phyloP scores from a whole-genome alignment of 2,113 vertebrate species.

The Melanocharis versteri region DNA sequence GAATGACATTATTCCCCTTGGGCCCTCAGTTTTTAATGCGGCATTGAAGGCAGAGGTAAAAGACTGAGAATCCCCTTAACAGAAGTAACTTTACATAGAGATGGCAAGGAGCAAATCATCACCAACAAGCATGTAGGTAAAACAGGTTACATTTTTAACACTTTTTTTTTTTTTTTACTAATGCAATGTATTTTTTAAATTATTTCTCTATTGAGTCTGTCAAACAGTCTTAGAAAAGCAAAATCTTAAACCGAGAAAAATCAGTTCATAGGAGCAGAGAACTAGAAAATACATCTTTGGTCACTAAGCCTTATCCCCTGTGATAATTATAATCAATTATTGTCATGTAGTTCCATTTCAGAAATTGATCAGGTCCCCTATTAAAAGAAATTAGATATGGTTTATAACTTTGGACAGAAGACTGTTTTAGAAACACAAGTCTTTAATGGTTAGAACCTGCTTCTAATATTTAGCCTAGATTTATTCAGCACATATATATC shows the following conservation, averaged over 20 bases:
- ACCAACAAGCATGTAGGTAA: background rate
- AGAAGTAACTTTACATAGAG: background rate
- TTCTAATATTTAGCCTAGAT: background rate
- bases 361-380: background rate
- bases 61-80: constrained; percentile 36
- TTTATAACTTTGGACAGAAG: background rate
- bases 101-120: background rate
- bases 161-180: background rate
- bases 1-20: constrained; percentile 50
- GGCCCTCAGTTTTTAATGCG: constrained; percentile 30
- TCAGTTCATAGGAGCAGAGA: background rate
- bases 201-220: background rate
- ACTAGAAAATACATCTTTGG: background rate
- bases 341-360: background rate
- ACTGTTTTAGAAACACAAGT: background rate
- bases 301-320: background rate
- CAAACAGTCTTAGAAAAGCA: background rate
- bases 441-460: background rate
- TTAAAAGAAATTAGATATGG: background rate
- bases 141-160: background rate
- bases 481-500: background rate
- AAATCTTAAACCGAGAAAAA: background rate
- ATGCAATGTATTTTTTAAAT: background rate
- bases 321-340: background rate
- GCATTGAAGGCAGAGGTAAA: constrained; percentile 34